These are phyloP conservation scores for Zoanthus gigantus DNA, from an alignment of 92 coral and sea anemone genomes.

Conservation along the genomic window DNA sequence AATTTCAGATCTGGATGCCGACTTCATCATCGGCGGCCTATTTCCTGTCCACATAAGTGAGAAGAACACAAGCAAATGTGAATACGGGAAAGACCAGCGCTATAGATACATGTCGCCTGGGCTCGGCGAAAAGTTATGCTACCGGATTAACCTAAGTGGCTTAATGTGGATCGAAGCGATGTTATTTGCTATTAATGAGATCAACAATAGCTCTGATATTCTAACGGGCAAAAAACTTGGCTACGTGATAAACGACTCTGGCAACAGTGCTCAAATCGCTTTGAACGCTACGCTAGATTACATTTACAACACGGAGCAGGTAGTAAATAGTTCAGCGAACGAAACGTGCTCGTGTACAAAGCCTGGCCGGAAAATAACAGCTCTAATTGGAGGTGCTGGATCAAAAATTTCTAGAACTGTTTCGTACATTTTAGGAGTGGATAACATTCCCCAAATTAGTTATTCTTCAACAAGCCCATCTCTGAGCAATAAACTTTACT, in stretches of 20 bases:
- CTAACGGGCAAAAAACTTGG: constrained; percentile 80
- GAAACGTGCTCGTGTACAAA: constrained; percentile 59
- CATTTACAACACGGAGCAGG: constrained; percentile 14
- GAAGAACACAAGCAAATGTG: constrained; percentile 67
- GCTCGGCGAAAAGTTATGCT: constrained; percentile 65
- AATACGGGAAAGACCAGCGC: constrained; percentile 24
- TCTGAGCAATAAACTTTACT: constrained; percentile 77
- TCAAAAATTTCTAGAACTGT: constrained; percentile 94
- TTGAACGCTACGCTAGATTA: constrained; percentile 80
- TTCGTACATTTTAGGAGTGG: constrained; percentile 71
- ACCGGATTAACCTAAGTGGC: constrained; percentile 76
- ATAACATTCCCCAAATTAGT: constrained; percentile 89
- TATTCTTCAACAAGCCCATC: constrained; percentile 98
- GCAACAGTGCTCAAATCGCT: constrained; percentile 86
- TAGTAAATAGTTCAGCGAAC: constrained; percentile 9
- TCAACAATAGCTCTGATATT: constrained; percentile 66
- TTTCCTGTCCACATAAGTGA: constrained; percentile 84
- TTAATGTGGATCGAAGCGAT: constrained; percentile 98
- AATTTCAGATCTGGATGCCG: constrained; percentile 65
- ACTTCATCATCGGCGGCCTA: constrained; percentile 83
- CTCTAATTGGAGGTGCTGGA: constrained; percentile 96
- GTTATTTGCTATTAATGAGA: constrained; percentile 79
- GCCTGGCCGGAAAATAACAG: constrained; percentile 57
- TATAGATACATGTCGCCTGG: constrained; percentile 61
- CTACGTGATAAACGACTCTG: constrained; percentile 87